phyloP scores from a whole-genome alignment of 2,888 invertebrate species.

The Hyppa rectilinea region DNA sequence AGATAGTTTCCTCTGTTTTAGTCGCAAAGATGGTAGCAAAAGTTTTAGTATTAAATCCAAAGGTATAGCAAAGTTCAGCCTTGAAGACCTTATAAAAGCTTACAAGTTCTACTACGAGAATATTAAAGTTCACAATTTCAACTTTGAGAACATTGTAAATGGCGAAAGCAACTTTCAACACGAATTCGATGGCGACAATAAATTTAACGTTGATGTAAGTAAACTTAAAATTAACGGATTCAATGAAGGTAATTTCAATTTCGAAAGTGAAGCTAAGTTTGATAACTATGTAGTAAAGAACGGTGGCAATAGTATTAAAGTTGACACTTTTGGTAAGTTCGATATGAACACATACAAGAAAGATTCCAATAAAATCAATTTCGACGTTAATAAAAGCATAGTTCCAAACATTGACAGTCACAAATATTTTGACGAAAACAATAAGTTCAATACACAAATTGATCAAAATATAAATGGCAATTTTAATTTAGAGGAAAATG shows the following conservation, averaged over 20 bases:
- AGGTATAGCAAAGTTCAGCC: conserved; percentile 12
- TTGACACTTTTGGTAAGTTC: conserved; percentile 6
- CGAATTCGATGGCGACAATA: background rate
- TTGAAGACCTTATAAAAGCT: conserved; percentile 38
- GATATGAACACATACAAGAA: conserved; percentile 13
- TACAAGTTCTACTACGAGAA: conserved; percentile 20
- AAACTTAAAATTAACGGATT: conserved; percentile 14
- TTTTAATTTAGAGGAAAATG: conserved; percentile 9
- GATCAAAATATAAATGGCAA: background rate
- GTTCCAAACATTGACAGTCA: background rate
- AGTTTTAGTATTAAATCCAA: conserved; percentile 30
- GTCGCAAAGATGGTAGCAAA: conserved; percentile 28
- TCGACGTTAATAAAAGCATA: background rate
- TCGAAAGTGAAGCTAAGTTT: conserved; percentile 12
- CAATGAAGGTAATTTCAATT: conserved; percentile 1
- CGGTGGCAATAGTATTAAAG: background rate
- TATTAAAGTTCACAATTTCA: background rate
- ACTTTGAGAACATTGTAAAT: conserved; percentile 15
- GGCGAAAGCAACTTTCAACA: background rate
- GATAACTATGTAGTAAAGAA: conserved; percentile 21
- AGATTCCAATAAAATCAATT: conserved; percentile 1
- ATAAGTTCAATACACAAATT: background rate
- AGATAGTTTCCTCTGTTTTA: conserved; percentile 33
- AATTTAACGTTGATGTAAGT: conserved; percentile 7
- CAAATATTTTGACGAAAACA: conserved; percentile 1